phyloP scores from a whole-genome alignment of 2,797 vertebrate genomes.

The Malacoctenus gilli region DNA sequence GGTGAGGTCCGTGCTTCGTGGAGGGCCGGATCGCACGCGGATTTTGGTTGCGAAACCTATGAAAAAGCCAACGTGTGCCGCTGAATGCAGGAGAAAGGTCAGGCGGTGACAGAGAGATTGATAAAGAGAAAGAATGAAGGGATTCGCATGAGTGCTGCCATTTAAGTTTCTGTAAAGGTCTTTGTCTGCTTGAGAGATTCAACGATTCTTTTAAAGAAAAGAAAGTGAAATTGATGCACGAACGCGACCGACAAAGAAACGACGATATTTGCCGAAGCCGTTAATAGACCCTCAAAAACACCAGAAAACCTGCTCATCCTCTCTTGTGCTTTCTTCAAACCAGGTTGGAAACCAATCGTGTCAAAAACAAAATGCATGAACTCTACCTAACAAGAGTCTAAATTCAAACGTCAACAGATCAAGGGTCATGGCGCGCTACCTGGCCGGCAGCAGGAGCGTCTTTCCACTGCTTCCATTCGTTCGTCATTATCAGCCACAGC shows the following conservation, averaged over 20 bases:
- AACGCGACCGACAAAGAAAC: neutral
- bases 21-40: slow-evolving; percentile 53
- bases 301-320: too few species aligned
- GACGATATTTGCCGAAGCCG: too few species aligned
- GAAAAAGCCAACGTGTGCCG: slow-evolving; percentile 53
- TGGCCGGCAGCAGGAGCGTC: too few species aligned
- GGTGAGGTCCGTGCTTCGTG: slow-evolving; percentile 48
- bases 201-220: neutral
- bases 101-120: slow-evolving; percentile 54
- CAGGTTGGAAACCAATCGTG: too few species aligned
- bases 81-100: slow-evolving; percentile 72
- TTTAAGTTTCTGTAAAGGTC: slow-evolving; percentile 24
- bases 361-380: too few species aligned
- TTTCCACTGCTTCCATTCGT: too few species aligned
- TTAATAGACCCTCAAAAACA: neutral
- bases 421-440: too few species aligned
- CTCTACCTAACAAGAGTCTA: too few species aligned
- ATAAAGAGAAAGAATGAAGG: slow-evolving; percentile 56
- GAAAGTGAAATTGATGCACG: neutral
- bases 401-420: too few species aligned
- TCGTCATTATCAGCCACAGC: neutral
- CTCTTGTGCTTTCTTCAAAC: too few species aligned
- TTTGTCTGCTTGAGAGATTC: neutral
- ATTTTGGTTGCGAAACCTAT: slow-evolving; percentile 22
- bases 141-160: slow-evolving; percentile 25